A percentile compares a stretch with the other conserved stretches of the same genome.
phyloP scores from a whole-genome alignment of 2,797 vertebrate species.

The Astyanax mexicanus region DNA sequence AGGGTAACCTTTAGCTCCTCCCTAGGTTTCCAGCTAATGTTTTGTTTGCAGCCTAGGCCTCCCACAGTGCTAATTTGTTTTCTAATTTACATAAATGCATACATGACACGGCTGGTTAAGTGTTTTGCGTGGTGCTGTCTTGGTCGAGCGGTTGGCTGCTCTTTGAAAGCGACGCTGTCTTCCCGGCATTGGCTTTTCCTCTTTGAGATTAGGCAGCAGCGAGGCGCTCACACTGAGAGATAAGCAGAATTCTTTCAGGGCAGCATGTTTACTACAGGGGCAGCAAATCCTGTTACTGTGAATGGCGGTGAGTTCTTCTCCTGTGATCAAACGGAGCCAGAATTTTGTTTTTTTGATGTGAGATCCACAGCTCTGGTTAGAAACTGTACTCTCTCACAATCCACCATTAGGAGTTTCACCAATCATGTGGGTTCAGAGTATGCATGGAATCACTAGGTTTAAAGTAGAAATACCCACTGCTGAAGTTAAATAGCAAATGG shows the following conservation, averaged over 20 bases:
- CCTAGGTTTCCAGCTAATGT: neutral
- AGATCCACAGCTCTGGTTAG: neutral
- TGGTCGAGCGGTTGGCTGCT: neutral
- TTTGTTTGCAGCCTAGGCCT: neutral
- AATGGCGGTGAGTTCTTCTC: neutral
- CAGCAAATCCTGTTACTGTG: conserved; percentile 18
- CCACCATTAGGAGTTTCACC: neutral
- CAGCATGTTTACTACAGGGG: neutral
- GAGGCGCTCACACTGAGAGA: neutral
- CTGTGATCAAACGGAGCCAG: conserved; percentile 41
- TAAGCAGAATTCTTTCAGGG: conserved; percentile 16
- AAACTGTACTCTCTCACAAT: neutral
- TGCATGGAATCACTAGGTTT: no score
- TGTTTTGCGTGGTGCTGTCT: neutral
- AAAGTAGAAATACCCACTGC: no score
- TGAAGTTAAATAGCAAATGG: no score
- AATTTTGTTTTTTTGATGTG: conserved; percentile 10
- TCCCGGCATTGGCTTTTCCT: neutral
- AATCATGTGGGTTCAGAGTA: neutral
- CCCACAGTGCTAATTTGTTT: conserved; percentile 1
- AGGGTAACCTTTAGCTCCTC: neutral
- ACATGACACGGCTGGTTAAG: conserved; percentile 5
- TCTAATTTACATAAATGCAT: neutral
- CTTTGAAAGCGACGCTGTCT: neutral
- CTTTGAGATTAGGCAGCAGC: neutral